Evolutionary conservation across 2,888 invertebrate species (phyloP).

Genomic region (Synanthedon vespiformis): DNA sequence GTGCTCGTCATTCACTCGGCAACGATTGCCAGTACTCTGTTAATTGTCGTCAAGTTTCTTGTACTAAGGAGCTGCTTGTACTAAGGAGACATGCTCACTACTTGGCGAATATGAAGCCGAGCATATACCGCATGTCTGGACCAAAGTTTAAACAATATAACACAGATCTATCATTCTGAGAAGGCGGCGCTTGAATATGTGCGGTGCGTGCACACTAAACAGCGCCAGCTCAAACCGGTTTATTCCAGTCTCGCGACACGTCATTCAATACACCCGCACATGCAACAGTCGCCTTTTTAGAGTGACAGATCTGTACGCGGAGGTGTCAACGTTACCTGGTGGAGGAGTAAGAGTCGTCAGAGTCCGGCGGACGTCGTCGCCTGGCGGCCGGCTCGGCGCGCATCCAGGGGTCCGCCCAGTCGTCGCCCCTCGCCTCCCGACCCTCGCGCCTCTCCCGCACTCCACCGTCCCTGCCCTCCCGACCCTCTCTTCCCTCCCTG

Average conservation of each 20-base stretch:
- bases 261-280: not conserved
- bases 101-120: no score
- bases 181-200: not conserved
- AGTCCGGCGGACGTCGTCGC: constrained; percentile 46
- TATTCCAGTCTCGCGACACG: not conserved
- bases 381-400: constrained; percentile 68
- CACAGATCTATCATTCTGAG: not conserved
- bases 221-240: not conserved
- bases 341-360: constrained; percentile 60
- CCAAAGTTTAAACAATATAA: not conserved
- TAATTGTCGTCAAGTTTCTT: no score
- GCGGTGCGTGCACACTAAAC: not conserved
- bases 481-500: constrained; percentile 13
- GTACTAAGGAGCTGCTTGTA: no score
- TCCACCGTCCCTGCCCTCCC: constrained; percentile 16
- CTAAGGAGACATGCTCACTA: no score
- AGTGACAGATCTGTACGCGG: not conserved
- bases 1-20: no score
- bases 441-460: constrained; percentile 13
- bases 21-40: no score
- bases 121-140: no score
- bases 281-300: not conserved
- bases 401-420: constrained; percentile 97
- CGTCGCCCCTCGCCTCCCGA: constrained; percentile 76
- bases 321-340: constrained; percentile 36